Conservation (phyloP, 2,797 vertebrate species). For the Ammospiza maritima region DNA sequence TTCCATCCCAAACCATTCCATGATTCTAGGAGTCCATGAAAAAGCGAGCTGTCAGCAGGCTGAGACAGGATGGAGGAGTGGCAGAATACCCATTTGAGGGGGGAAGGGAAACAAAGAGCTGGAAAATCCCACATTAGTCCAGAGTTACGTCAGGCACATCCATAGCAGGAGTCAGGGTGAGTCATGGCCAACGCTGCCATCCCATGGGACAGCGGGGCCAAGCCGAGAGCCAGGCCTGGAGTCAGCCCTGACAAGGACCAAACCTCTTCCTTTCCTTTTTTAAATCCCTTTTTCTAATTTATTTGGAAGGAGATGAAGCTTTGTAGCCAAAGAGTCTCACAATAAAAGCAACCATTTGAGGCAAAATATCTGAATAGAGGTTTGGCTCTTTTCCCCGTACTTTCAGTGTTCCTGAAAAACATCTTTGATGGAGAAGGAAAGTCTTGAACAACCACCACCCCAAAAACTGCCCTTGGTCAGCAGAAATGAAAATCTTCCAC, state of each 20-base stretch:
- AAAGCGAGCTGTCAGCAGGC: not conserved
- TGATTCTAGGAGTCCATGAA: not conserved
- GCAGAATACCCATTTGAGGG: slow-evolving; percentile 56
- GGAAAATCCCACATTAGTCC: slow-evolving; percentile 76
- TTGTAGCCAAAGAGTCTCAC: not conserved
- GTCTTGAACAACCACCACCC: not conserved
- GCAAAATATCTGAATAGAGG: not conserved
- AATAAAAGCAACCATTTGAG: not conserved
- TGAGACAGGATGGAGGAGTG: not conserved
- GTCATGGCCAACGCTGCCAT: slow-evolving; percentile 33
- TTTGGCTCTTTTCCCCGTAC: not conserved
- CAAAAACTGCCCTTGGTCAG: not conserved
- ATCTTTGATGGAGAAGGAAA: not conserved
- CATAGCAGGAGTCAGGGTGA: slow-evolving; percentile 36
- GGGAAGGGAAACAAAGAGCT: slow-evolving; percentile 71
- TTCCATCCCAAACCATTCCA: not conserved
- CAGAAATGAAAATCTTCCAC: not conserved
- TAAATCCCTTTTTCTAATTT: not conserved
- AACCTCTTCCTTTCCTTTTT: not conserved
- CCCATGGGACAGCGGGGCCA: not conserved
- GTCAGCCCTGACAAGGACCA: not conserved
- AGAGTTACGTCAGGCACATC: slow-evolving; percentile 57
- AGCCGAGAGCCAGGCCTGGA: slow-evolving; percentile 10
- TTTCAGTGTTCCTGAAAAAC: slow-evolving; percentile 33
- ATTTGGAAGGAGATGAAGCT: not conserved